These are phyloP conservation scores for Scaptomyza montana DNA, from an alignment of 1,140 invertebrate species.

Conservation along the genomic window DNA sequence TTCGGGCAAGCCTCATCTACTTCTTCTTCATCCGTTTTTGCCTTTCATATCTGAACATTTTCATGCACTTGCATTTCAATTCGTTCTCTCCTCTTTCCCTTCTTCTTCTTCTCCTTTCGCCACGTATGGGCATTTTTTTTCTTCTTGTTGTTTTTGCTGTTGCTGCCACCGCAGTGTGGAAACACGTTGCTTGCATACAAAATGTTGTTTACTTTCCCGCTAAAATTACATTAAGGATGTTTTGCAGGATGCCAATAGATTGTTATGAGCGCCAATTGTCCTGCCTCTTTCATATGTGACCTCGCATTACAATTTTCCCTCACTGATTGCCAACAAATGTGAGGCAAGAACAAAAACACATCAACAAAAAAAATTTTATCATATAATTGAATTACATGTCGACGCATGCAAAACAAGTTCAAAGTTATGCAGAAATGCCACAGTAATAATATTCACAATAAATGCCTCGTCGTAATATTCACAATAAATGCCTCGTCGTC, in stretches of 20 bases:
- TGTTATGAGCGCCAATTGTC: constrained; percentile 70
- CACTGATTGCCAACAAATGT: constrained; percentile 46
- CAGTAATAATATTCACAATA: constrained; percentile 42
- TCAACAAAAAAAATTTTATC: constrained; percentile 52
- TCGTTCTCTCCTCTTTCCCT: background rate
- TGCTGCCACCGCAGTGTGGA: constrained; percentile 30
- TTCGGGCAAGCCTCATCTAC: background rate
- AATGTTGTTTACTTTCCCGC: constrained; percentile 81
- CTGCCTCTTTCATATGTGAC: constrained; percentile 45
- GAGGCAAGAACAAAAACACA: constrained; percentile 1
- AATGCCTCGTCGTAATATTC: constrained; percentile 24
- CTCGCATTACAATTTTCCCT: constrained; percentile 11
- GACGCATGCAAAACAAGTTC: constrained; percentile 67
- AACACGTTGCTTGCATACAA: constrained; percentile 72
- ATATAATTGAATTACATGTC: constrained; percentile 71
- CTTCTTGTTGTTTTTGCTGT: too few species aligned
- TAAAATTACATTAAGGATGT: constrained; percentile 83
- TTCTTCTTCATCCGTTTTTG: constrained; percentile 20
- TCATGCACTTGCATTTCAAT: constrained; percentile 43
- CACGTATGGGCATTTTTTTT: constrained; percentile 22
- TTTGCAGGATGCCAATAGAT: constrained; percentile 82
- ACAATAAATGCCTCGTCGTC: background rate
- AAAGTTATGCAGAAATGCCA: constrained; percentile 61
- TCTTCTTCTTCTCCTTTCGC: background rate
- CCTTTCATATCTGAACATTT: constrained; percentile 34